Percentiles rank a stretch among this genome's conserved stretches.
Evolutionary conservation across 2,113 vertebrate genomes (phyloP).

Genomic region (Larimichthys polyactis): DNA sequence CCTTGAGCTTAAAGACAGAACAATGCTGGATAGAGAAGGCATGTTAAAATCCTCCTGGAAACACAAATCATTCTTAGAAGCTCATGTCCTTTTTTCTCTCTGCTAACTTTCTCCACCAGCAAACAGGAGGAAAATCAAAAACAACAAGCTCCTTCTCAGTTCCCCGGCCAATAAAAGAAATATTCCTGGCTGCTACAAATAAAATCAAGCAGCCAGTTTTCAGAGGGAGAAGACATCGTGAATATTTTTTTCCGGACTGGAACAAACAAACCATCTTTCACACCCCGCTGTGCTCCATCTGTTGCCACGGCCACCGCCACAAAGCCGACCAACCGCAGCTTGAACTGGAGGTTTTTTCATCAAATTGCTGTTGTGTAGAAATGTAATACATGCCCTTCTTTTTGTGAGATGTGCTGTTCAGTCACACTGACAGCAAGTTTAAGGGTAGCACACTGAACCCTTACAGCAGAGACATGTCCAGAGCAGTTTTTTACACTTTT

Average conservation of each 20-base stretch:
- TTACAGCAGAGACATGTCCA: not conserved
- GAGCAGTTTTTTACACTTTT: constrained; percentile 14
- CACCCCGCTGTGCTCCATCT: constrained; percentile 54
- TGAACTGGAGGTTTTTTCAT: constrained; percentile 33
- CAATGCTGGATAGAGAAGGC: not conserved
- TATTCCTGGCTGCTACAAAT: constrained; percentile 11
- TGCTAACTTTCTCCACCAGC: not conserved
- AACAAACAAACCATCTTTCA: constrained; percentile 48
- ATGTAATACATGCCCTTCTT: constrained; percentile 15
- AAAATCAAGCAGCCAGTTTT: constrained; percentile 37
- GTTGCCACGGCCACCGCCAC: constrained; percentile 30
- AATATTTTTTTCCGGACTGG: constrained; percentile 9
- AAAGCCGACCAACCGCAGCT: constrained; percentile 8
- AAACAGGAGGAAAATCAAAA: constrained; percentile 5
- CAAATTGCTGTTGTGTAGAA: constrained; percentile 22
- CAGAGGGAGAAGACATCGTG: constrained; percentile 23
- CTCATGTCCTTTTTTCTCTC: not conserved
- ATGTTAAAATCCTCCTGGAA: constrained; percentile 18
- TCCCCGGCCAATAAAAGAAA: constrained; percentile 23
- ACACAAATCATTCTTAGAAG: constrained; percentile 9
- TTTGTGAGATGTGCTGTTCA: constrained; percentile 4
- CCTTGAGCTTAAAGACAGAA: constrained; percentile 4
- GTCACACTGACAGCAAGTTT: constrained; percentile 1
- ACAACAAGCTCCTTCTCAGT: not conserved
- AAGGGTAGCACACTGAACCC: not conserved